A percentile compares a stretch with the other conserved stretches of the same genome.
phyloP scores from a whole-genome alignment of 64 coral and sea anemone species.

The Cladopsammia gracilis region DNA sequence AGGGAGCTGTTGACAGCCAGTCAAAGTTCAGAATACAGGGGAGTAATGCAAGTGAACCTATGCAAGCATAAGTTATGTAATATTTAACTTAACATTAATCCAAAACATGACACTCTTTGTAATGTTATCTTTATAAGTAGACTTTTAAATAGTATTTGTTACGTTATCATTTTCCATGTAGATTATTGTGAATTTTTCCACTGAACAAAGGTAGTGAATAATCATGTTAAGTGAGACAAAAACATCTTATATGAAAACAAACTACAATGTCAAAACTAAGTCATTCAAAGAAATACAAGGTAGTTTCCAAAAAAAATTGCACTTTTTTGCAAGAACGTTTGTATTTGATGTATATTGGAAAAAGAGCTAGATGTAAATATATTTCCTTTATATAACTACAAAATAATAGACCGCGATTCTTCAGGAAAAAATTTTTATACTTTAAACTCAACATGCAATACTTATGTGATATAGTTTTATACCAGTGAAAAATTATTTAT shows the following conservation, averaged over 20 bases:
- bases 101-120: neutral
- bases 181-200: neutral
- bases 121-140: neutral
- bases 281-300: too few species aligned
- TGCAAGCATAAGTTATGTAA: constrained; percentile 16
- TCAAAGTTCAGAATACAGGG: neutral
- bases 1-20: constrained; percentile 17
- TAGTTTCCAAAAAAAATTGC: neutral
- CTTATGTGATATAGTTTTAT: neutral
- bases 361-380: neutral
- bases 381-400: neutral
- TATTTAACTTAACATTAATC: neutral
- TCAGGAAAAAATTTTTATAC: constrained; percentile 32
- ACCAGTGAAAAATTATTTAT: constrained; percentile 22
- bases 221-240: neutral
- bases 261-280: neutral
- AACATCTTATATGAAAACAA: neutral
- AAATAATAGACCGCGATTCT: neutral
- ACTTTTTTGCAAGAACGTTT: neutral
- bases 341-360: too few species aligned
- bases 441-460: neutral
- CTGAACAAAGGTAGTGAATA: neutral
- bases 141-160: neutral
- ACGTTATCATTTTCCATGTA: neutral
- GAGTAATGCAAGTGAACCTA: constrained; percentile 7